Conservation (phyloP, 2,888 invertebrate species). For the Monochamus alternatus region DNA sequence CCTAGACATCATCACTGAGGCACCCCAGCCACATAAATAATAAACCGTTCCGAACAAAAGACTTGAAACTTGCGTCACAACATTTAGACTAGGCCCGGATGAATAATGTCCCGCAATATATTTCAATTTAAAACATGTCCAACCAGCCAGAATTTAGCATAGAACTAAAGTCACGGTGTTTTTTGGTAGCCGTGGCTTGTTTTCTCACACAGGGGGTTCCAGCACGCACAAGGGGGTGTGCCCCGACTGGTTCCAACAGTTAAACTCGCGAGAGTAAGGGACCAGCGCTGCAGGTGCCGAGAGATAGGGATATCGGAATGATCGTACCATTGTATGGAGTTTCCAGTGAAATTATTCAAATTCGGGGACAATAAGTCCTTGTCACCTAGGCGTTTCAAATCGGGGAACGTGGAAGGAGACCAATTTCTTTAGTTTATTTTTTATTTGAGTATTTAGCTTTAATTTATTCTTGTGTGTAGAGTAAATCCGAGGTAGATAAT, state of each 20-base stretch:
- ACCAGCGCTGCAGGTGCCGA: constrained; percentile 18
- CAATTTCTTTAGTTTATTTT: background rate
- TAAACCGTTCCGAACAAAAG: constrained; percentile 6
- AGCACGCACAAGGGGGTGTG: constrained; percentile 14
- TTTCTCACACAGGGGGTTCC: constrained; percentile 31
- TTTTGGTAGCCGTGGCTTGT: constrained; percentile 26
- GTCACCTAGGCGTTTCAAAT: constrained; percentile 15
- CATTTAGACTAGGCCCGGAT: constrained; percentile 2
- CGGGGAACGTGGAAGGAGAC: background rate
- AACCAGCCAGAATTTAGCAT: constrained; percentile 22
- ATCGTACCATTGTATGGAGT: constrained; percentile 20
- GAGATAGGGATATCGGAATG: constrained; percentile 15
- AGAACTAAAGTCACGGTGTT: constrained; percentile 3
- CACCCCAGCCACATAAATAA: background rate
- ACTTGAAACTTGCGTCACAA: background rate
- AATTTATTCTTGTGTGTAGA: too few relatives aligned
- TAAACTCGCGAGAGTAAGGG: constrained; percentile 10
- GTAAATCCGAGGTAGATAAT: too few relatives aligned
- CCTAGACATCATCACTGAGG: background rate
- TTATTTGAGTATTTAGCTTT: too few relatives aligned
- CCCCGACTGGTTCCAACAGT: constrained; percentile 1
- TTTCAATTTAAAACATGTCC: constrained; percentile 30
- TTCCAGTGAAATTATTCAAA: constrained; percentile 18
- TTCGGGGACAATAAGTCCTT: constrained; percentile 12
- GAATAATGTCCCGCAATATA: constrained; percentile 30